Percentiles rank a stretch among this genome's conserved stretches.
Evolutionary conservation across 2,888 invertebrate species (phyloP).

Genomic region (Ctenicera cuprea): DNA sequence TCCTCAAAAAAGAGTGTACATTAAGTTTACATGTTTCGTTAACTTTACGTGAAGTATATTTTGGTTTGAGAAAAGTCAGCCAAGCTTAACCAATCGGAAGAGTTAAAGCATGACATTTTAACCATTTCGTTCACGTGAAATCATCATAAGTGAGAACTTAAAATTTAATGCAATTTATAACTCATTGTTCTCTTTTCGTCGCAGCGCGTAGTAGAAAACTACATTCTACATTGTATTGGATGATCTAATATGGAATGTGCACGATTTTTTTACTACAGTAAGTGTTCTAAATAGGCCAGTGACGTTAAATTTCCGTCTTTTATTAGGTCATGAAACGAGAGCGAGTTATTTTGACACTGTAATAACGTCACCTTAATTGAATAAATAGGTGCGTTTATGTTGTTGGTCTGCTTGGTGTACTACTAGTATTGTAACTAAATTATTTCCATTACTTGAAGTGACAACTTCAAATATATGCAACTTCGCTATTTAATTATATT

Average conservation of each 20-base stretch:
- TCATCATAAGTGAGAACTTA: background rate
- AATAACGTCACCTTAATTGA: conserved; percentile 1
- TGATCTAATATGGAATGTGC: conserved; percentile 13
- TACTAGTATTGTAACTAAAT: too few species aligned
- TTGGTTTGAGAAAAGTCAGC: conserved; percentile 10
- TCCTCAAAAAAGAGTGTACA: background rate
- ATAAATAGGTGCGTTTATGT: conserved; percentile 4
- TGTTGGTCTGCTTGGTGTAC: background rate
- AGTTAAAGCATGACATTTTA: conserved; percentile 12
- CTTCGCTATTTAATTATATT: too few species aligned
- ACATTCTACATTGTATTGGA: conserved; percentile 1
- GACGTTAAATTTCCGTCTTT: conserved; percentile 27
- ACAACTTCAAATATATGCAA: too few species aligned
- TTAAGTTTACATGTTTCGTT: background rate
- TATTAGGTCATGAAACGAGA: conserved; percentile 27
- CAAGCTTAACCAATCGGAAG: conserved; percentile 21
- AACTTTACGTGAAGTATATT: background rate
- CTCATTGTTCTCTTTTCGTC: conserved; percentile 14
- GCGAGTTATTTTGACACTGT: conserved; percentile 15
- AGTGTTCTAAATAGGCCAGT: conserved; percentile 26
- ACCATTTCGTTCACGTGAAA: conserved; percentile 12
- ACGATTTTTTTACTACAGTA: conserved; percentile 19
- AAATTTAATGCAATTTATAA: conserved; percentile 13
- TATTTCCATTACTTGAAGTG: too few species aligned
- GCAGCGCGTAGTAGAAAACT: background rate